Conservation (phyloP, 2,113 vertebrate species). For the Microcebus jonahi region DNA sequence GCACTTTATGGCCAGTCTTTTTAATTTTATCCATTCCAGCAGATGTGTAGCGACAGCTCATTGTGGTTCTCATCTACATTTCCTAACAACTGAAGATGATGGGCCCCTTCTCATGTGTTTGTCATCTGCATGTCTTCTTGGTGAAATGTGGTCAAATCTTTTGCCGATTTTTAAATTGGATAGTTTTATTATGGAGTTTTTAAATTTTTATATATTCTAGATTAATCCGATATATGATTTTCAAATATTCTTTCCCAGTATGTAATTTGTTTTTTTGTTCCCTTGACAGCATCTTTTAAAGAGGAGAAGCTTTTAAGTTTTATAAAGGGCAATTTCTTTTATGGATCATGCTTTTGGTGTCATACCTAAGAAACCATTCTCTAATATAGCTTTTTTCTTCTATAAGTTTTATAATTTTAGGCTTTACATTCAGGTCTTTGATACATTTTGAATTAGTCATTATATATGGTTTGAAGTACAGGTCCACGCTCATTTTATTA, state of each 20-base stretch:
- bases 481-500: not conserved
- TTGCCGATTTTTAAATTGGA: not conserved
- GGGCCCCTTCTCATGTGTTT: not conserved
- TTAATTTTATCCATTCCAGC: not conserved
- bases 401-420: conserved; percentile 14
- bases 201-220: not conserved
- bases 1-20: not conserved
- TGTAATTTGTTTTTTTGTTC: not conserved
- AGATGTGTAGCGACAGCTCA: not conserved
- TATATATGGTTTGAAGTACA: not conserved
- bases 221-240: conserved; percentile 7
- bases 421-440: not conserved
- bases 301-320: not conserved
- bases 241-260: not conserved
- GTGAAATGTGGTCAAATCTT: not conserved
- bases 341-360: not conserved
- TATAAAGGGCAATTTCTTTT: not conserved
- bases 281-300: not conserved
- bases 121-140: not conserved
- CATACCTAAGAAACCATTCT: not conserved
- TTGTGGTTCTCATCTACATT: not conserved
- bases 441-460: conserved; percentile 37
- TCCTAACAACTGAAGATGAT: not conserved
- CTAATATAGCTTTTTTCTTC: not conserved
- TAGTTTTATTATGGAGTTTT: not conserved